Evolutionary conservation across 2,888 invertebrate genomes (phyloP).

Genomic region (Himalopsyche anomala): DNA sequence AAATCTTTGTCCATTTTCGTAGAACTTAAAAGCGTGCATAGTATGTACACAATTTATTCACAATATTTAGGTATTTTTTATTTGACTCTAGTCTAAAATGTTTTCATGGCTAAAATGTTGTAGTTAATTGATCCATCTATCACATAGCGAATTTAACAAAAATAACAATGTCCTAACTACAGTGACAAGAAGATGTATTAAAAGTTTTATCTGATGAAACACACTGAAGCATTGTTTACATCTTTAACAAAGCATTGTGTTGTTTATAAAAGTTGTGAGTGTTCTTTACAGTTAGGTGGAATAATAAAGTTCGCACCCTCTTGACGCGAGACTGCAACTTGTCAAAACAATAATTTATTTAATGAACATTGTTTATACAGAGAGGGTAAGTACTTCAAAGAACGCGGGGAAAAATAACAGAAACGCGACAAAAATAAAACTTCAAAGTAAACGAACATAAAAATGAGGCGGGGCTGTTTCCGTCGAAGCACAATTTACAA

Average conservation of each 20-base stretch:
- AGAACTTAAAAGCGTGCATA: too few species aligned
- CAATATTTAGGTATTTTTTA: too few species aligned
- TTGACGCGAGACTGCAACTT: slow-evolving; percentile 20
- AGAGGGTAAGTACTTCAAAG: not conserved
- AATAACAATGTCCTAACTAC: too few species aligned
- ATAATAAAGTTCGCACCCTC: slow-evolving; percentile 34
- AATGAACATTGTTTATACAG: slow-evolving; percentile 16
- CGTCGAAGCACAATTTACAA: slow-evolving; percentile 10
- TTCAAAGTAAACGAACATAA: slow-evolving; percentile 22
- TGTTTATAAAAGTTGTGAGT: slow-evolving; percentile 30
- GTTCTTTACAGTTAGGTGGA: slow-evolving; percentile 20
- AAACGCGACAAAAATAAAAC: slow-evolving; percentile 14
- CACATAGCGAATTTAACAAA: too few species aligned
- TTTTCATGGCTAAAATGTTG: too few species aligned
- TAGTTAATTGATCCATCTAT: too few species aligned
- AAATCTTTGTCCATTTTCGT: too few species aligned
- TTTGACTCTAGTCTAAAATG: too few species aligned
- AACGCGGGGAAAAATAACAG: slow-evolving; percentile 13
- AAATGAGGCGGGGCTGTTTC: slow-evolving; percentile 22
- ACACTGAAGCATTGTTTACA: slow-evolving; percentile 2
- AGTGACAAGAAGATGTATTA: not conserved
- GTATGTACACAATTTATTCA: too few species aligned
- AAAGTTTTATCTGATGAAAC: not conserved
- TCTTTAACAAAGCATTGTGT: slow-evolving; percentile 12
- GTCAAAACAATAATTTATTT: slow-evolving; percentile 34